Percentiles rank a stretch among this genome's conserved stretches.
These are phyloP conservation scores for Laterallus jamaicensis DNA, from an alignment of 2,113 vertebrate species.

Conservation along the genomic window DNA sequence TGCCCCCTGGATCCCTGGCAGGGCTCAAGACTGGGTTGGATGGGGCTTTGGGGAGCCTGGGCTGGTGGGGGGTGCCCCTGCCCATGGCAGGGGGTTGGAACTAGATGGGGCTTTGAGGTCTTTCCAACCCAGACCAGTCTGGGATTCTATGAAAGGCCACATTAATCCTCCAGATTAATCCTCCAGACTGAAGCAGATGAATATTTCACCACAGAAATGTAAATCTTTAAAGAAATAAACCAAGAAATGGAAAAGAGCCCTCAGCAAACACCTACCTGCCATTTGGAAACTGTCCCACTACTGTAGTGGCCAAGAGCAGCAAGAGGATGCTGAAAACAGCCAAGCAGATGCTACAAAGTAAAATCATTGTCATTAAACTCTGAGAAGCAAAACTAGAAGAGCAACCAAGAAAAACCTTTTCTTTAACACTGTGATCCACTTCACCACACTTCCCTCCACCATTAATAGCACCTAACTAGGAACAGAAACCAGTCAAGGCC, in stretches of 20 bases:
- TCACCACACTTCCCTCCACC: neutral
- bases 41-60: no score
- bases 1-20: no score
- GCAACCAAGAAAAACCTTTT: neutral
- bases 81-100: no score
- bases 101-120: no score
- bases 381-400: neutral
- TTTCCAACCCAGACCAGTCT: no score
- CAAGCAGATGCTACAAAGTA: slow-evolving; percentile 80
- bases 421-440: neutral
- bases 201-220: neutral
- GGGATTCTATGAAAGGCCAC: no score
- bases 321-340: slow-evolving; percentile 83
- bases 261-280: slow-evolving; percentile 77
- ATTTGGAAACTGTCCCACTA: slow-evolving; percentile 86
- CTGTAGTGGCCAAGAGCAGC: slow-evolving; percentile 81
- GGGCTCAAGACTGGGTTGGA: no score
- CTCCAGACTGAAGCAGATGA: neutral
- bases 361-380: slow-evolving; percentile 13
- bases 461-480: neutral
- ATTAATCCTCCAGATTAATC: no score
- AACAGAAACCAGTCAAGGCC: neutral
- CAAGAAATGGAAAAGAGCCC: neutral
- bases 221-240: neutral
- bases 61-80: no score